phyloP scores from a whole-genome alignment of 2,113 vertebrate genomes.

The Erinaceus europaeus region DNA sequence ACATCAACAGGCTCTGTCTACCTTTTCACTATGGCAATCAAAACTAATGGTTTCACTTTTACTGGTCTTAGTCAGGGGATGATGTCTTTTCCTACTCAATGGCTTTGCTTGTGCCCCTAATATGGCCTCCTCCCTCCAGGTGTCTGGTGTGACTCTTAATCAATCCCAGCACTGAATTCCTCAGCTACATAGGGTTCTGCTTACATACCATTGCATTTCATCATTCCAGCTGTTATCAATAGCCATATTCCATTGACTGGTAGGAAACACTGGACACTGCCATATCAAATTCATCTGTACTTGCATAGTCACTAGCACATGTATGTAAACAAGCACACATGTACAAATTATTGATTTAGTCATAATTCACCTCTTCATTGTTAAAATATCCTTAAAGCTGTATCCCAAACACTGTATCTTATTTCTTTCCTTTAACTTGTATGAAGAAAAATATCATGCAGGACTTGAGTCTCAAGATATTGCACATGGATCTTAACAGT shows the following conservation, averaged over 20 bases:
- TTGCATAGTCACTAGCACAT: no score
- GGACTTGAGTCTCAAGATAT: not conserved
- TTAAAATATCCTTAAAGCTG: not conserved
- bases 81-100: not conserved
- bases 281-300: not conserved
- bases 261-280: not conserved
- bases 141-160: not conserved
- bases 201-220: accelerated
- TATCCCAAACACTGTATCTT: not conserved
- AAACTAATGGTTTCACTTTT: not conserved
- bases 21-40: no score
- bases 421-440: not conserved
- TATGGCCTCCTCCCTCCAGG: no score
- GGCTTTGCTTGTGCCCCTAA: no score
- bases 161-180: not conserved
- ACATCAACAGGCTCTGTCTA: no score
- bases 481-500: not conserved
- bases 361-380: not conserved
- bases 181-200: not conserved
- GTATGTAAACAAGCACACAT: not conserved
- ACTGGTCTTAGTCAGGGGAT: not conserved
- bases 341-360: not conserved
- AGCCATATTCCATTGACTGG: not conserved
- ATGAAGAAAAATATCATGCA: not conserved
- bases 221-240: not conserved